phyloP scores from a whole-genome alignment of 2,797 vertebrate species.

The Eulemur rubriventer region DNA sequence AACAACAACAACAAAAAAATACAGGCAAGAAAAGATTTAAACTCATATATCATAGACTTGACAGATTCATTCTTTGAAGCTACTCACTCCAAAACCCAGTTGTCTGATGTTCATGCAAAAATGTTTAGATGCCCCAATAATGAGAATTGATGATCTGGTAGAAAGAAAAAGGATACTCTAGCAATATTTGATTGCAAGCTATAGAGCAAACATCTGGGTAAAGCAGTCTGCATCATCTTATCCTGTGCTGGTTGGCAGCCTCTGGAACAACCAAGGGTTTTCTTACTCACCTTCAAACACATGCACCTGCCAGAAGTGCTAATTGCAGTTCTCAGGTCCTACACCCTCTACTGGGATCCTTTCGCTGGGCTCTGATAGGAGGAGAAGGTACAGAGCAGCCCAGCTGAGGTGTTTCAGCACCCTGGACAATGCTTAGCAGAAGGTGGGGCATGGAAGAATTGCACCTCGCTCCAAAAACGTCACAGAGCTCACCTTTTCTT shows the following conservation, averaged over 20 bases:
- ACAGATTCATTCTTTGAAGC: constrained; percentile 62
- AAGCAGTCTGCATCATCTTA: neutral
- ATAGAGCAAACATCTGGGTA: neutral
- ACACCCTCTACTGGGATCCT: neutral
- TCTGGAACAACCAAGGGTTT: constrained; percentile 30
- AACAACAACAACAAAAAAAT: neutral
- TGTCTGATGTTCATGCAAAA: constrained; percentile 50
- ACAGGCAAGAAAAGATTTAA: constrained; percentile 42
- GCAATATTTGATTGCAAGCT: neutral
- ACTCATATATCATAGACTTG: constrained; percentile 38
- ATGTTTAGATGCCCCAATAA: constrained; percentile 57
- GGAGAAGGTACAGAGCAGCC: too few species aligned
- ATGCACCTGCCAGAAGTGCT: neutral
- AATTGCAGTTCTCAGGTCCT: neutral
- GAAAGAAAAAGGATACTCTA: constrained; percentile 26
- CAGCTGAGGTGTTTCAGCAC: neutral
- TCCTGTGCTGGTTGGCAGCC: neutral
- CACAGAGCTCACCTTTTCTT: neutral
- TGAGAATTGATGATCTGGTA: constrained; percentile 73
- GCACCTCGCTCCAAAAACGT: fast-evolving
- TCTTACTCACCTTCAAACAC: neutral
- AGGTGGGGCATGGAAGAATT: fast-evolving
- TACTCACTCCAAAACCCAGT: neutral
- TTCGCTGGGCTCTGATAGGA: neutral
- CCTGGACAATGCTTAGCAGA: neutral